Evolutionary conservation across 2,888 invertebrate genomes (phyloP), one percentile per base, ranked within the genome.

Genomic region (Lasius fuliginosus): DNA sequence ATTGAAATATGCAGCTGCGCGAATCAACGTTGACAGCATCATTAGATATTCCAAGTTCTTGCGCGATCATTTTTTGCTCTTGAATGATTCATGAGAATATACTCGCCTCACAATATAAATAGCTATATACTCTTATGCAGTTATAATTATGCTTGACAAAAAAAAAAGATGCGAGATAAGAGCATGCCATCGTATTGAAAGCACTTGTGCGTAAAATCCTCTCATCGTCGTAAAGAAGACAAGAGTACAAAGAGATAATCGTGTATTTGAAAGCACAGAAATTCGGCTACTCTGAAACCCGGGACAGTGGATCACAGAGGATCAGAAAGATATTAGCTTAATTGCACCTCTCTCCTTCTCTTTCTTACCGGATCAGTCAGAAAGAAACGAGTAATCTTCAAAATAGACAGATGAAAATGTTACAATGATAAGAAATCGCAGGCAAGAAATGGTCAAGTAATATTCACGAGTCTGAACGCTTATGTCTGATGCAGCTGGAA

Each of bases 371-470:
- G 85, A 77, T 82, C 87, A 81, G 86, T 85, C 87, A 87, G 87
- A 88, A 89, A 86, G 84, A 87, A 91, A 91, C 88, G 74, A 86
- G 86, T 85, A 83, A 75, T 71, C 87, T 88, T 86, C 84, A 58
- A 84, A 86, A 83, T 73, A 87, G 74, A 60, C 83, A 83, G 88
- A 88, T 89, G 89, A 92, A 91, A 90, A 91, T 86, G 88, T 90
- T 90, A 87, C 90, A 86, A 86, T 73, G 83, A 82, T 81, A 85
- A 89, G 87, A 84, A 88, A 85, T 85, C 76, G 69, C 64, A 85
- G 83, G 81, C 79, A 33, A 71, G 53, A 65, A 83, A 81, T 84
- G 87, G 84, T 79, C 85, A 77, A 81, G 86, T 87, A 87, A 84
- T 85, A 82, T 82, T 81, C 74, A 71, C 68, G 75, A 76, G 82